A percentile compares a stretch with the other conserved stretches of the same genome.
Conservation (phyloP, 2,888 invertebrate genomes). For the Leptinotarsa tumamoca region DNA sequence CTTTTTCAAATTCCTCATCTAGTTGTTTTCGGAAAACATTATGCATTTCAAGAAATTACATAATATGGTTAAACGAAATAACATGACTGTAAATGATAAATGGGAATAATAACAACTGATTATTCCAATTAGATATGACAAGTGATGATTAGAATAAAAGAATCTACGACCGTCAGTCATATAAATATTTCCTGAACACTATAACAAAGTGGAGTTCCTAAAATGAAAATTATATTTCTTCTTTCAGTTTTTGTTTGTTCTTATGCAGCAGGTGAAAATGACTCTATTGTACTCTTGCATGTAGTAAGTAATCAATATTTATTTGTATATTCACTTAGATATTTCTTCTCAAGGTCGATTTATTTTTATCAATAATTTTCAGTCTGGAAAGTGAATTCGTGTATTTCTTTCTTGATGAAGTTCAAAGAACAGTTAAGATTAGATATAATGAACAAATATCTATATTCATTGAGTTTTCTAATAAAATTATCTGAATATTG, state of each 20-base stretch:
- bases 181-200: not conserved
- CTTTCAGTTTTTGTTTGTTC: not conserved
- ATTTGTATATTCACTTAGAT: not conserved
- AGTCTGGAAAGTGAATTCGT: no score
- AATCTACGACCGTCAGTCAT: not conserved
- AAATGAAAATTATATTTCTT: not conserved
- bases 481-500: no score
- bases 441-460: no score
- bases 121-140: not conserved
- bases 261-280: not conserved
- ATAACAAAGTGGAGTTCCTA: not conserved
- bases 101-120: not conserved
- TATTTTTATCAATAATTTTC: no score
- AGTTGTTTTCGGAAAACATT: no score
- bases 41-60: not conserved
- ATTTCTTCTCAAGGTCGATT: not conserved
- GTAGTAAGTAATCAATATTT: not conserved
- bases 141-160: not conserved
- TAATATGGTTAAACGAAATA: not conserved
- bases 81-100: not conserved
- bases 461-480: no score
- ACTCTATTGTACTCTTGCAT: constrained; percentile 5
- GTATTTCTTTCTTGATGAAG: no score
- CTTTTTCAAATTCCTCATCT: no score
- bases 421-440: no score